phyloP scores from a whole-genome alignment of 2,113 vertebrate genomes.

The Nannobrachium achirus region DNA sequence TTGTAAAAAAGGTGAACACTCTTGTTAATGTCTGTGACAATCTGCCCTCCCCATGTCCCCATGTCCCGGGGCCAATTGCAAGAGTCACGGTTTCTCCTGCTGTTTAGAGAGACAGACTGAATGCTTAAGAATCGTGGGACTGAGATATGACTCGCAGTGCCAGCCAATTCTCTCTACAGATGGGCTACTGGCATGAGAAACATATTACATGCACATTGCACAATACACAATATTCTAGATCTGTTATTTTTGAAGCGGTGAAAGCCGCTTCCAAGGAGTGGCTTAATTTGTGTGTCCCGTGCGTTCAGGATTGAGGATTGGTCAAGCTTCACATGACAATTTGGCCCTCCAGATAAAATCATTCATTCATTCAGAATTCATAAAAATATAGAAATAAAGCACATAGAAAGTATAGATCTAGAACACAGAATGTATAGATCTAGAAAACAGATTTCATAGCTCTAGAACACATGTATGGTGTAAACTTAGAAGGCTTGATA shows the following conservation, averaged over 20 bases:
- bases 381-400: no score
- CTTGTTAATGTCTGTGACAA: constrained; percentile 74
- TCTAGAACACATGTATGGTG: constrained; percentile 23
- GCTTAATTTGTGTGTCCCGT: no score
- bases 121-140: constrained; percentile 67
- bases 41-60: constrained; percentile 65
- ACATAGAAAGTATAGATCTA: no score
- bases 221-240: no score
- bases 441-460: no score
- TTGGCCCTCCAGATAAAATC: no score
- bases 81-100: constrained; percentile 64
- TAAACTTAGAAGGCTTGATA: not conserved
- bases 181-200: constrained; percentile 17
- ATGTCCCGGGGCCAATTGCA: constrained; percentile 43
- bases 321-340: no score
- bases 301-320: no score
- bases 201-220: constrained; percentile 4
- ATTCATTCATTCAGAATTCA: no score
- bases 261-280: no score
- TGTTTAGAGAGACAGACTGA: constrained; percentile 56
- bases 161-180: constrained; percentile 3
- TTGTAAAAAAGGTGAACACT: constrained; percentile 74
- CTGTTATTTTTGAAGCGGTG: constrained; percentile 16
- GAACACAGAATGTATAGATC: no score
- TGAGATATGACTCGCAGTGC: constrained; percentile 30